Base-by-base conservation (phyloP, 2,888 invertebrate species). In the Crossocerus cetratus region DNA sequence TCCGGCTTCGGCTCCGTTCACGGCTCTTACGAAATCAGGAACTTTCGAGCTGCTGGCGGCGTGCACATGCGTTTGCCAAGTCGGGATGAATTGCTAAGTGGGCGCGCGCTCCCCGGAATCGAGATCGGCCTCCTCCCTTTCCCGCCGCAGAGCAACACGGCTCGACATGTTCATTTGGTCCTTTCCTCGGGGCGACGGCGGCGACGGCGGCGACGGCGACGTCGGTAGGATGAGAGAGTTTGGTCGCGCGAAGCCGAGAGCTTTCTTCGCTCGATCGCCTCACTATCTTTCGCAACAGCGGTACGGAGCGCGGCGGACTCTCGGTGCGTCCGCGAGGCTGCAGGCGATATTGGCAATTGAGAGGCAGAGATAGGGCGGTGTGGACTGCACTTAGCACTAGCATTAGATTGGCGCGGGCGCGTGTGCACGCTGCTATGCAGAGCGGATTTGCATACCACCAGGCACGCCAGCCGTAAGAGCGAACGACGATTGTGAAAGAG, bases 1-100 rank as follows among this genome's bases (percentile, higher is more conserved):
- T 45, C 71, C n/a, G n/a, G n/a, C 82, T 85, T 81, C 71, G 61
- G 45, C 86, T 81, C 81, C 80, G 83, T 77, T 83, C 84, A 76
- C 80, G 65, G 32, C 5, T 45, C 71, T 87, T 87, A 84, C 82
- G 87, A 87, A 86, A 87, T 86, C 77, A 84, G 86, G 85, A 87
- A 87, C 87, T 87, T 82, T 80, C 81, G 70, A 77, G 74, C 69
- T 75, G n/a, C 32, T 5, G 70, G 74, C 77, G 81, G 32, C 69
- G 49, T 49, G 49, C 49, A 49, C 49, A 61, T 42, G 72, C 67
- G 72, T 65, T 70, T 23, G 57, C 69, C 55, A 66, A 59, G 18
- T 63, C 70, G 58, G 69, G 72, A 61, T 69, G 66, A 70, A 81
- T 81, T 70, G 78, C 78, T 76, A 66, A 49, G 69, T 67, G 23